These are phyloP conservation scores for Eupithecia tripunctaria DNA, from an alignment of 2,888 invertebrate genomes.

Conservation along the genomic window DNA sequence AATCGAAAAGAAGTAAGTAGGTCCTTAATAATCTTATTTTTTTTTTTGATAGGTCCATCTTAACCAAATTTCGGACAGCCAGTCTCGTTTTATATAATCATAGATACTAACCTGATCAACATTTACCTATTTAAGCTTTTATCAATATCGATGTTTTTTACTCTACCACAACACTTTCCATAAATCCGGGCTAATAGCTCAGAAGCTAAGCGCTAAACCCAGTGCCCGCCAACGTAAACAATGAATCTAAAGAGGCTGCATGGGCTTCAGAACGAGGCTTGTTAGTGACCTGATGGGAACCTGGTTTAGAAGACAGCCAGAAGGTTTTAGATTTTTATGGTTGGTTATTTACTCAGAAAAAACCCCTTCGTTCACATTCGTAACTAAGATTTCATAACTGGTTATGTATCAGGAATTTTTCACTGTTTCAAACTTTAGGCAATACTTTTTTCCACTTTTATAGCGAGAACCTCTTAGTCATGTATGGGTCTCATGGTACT, in stretches of 20 bases:
- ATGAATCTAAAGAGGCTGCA: slow-evolving; percentile 61
- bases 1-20: no score
- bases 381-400: no score
- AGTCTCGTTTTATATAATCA: not conserved
- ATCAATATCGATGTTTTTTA: slow-evolving; percentile 29
- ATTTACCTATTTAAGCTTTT: not conserved
- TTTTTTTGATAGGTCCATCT: no score
- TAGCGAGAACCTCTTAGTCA: no score
- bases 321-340: not conserved
- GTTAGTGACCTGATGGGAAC: slow-evolving; percentile 41
- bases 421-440: no score
- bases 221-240: slow-evolving; percentile 60
- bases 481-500: no score
- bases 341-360: not conserved
- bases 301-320: not conserved
- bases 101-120: not conserved
- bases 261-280: slow-evolving; percentile 46
- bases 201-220: slow-evolving; percentile 57
- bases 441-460: no score
- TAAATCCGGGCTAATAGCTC: slow-evolving; percentile 45
- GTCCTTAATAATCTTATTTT: no score
- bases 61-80: not conserved
- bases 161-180: slow-evolving; percentile 46
- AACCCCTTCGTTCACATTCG: no score
- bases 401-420: no score